These are phyloP conservation scores for Drosophila serrata DNA, from an alignment of 1,140 invertebrate genomes.

Conservation along the genomic window DNA sequence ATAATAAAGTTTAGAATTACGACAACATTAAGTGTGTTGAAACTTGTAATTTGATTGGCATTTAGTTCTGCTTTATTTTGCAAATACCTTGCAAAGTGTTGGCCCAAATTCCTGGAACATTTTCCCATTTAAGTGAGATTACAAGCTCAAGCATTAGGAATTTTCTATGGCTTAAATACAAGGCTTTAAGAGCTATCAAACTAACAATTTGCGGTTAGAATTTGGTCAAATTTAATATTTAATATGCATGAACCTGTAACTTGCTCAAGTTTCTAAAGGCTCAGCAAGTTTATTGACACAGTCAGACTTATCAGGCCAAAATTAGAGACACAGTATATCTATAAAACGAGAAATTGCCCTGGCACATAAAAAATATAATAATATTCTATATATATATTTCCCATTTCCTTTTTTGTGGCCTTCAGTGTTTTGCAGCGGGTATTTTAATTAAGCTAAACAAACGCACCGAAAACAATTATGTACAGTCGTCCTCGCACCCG, in stretches of 20 bases:
- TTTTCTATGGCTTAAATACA: neutral
- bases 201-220: neutral
- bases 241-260: neutral
- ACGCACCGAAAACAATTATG: conserved; percentile 50
- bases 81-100: neutral
- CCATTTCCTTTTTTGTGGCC: conserved; percentile 27
- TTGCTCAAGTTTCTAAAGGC: neutral
- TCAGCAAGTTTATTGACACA: neutral
- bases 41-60: conserved; percentile 1
- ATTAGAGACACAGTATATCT: conserved; percentile 2
- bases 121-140: neutral
- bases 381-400: conserved; percentile 18
- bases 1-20: neutral
- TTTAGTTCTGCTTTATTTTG: neutral
- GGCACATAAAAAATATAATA: conserved; percentile 23
- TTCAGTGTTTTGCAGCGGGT: conserved; percentile 54
- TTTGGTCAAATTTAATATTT: neutral
- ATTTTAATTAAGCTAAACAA: conserved; percentile 80
- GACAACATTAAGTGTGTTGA: neutral
- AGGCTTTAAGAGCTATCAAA: neutral
- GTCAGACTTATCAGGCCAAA: conserved; percentile 13
- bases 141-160: neutral
- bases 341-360: neutral
- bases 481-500: conserved; percentile 16
- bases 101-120: neutral